A percentile compares a stretch with the other conserved stretches of the same genome.
These are phyloP conservation scores for Megalonaias nervosa DNA, from an alignment of 1,140 invertebrate genomes.

Conservation along the genomic window DNA sequence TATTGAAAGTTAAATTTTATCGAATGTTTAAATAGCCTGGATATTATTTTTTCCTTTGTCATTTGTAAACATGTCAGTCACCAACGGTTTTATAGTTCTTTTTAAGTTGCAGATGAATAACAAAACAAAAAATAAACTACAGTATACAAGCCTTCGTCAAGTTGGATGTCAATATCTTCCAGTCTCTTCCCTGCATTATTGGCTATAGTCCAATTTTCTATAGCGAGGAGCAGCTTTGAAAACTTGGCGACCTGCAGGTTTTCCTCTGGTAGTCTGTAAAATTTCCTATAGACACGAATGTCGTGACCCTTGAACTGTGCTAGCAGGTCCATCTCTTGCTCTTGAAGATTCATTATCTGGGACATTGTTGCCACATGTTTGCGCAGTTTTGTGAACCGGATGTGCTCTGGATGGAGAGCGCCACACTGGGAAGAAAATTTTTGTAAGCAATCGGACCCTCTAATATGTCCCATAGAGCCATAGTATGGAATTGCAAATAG, in stretches of 20 bases:
- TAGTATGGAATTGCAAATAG: too few relatives aligned
- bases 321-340: constrained; percentile 10
- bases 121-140: too few relatives aligned
- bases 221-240: not conserved
- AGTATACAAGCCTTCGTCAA: too few relatives aligned
- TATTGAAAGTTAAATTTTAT: too few relatives aligned
- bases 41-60: too few relatives aligned
- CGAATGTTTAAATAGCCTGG: too few relatives aligned
- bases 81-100: too few relatives aligned
- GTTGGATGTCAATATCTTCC: constrained; percentile 2
- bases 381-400: constrained; percentile 8
- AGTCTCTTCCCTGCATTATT: constrained; percentile 10
- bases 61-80: too few relatives aligned
- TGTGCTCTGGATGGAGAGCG: not conserved
- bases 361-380: constrained; percentile 18
- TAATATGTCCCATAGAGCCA: too few relatives aligned
- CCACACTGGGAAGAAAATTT: too few relatives aligned
- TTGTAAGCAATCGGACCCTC: too few relatives aligned
- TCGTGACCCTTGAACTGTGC: constrained; percentile 17
- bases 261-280: constrained; percentile 16
- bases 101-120: too few relatives aligned
- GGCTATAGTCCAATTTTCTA: constrained; percentile 5
- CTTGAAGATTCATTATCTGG: constrained; percentile 3
- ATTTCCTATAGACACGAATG: constrained; percentile 1
- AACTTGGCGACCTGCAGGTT: constrained; percentile 17